phyloP scores from a whole-genome alignment of 2,888 invertebrate species.

The Heliothis peltigera region DNA sequence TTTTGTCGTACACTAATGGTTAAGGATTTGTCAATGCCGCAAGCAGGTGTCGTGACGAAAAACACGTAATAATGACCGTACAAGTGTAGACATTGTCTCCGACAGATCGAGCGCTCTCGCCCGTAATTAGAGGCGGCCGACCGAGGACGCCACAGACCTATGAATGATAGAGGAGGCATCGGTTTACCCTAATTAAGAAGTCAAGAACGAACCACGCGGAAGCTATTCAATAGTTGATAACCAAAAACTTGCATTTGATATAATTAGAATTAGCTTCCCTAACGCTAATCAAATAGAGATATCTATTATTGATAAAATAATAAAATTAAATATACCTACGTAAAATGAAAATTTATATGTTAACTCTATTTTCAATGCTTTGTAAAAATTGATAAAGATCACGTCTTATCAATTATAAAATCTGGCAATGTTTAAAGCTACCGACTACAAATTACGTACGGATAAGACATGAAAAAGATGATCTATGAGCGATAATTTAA shows the following conservation, averaged over 20 bases:
- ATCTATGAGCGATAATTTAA: slow-evolving; percentile 50
- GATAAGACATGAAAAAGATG: slow-evolving; percentile 39
- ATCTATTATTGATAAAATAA: slow-evolving; percentile 36
- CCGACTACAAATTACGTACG: slow-evolving; percentile 44
- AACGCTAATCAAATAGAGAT: slow-evolving; percentile 43
- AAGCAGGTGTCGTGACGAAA: slow-evolving; percentile 80
- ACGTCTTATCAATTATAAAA: slow-evolving; percentile 47
- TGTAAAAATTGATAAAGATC: slow-evolving; percentile 55
- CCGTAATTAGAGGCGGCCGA: slow-evolving; percentile 77
- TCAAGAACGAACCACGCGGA: background rate
- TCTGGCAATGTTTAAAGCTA: slow-evolving; percentile 49
- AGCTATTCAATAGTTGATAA: slow-evolving; percentile 18
- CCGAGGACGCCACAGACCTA: slow-evolving; percentile 64
- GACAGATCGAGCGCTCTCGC: slow-evolving; percentile 73
- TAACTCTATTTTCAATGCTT: slow-evolving; percentile 39
- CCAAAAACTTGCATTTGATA: slow-evolving; percentile 5
- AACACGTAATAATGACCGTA: slow-evolving; percentile 78
- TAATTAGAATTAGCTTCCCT: slow-evolving; percentile 12
- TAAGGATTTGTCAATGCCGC: slow-evolving; percentile 75
- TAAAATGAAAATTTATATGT: slow-evolving; percentile 32
- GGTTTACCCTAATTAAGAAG: background rate
- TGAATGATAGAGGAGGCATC: slow-evolving; percentile 53
- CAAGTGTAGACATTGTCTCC: slow-evolving; percentile 80
- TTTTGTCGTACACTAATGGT: slow-evolving; percentile 74
- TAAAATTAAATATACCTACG: slow-evolving; percentile 9